Percentiles rank a stretch among this genome's conserved stretches.
Evolutionary conservation across 2,888 invertebrate genomes (phyloP).

Genomic region (Torymus auratus): DNA sequence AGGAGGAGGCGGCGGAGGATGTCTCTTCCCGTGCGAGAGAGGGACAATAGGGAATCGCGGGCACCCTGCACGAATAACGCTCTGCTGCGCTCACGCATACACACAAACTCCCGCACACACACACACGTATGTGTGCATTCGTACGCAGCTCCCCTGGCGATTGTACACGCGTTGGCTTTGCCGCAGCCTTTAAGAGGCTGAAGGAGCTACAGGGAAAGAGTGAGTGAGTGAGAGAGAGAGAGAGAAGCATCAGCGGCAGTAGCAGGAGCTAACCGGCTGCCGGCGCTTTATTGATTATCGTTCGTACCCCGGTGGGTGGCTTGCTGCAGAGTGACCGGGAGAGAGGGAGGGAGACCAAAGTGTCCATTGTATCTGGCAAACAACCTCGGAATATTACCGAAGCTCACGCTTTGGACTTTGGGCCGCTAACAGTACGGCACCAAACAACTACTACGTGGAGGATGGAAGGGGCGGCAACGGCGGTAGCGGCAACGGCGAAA

Average conservation of each 20-base stretch:
- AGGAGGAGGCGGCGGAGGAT: neutral
- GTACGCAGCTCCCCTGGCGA: slow-evolving; percentile 1
- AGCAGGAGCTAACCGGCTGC: slow-evolving; percentile 22
- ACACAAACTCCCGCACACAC: neutral
- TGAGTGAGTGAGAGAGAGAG: slow-evolving; percentile 16
- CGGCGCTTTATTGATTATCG: slow-evolving; percentile 64
- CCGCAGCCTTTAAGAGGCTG: slow-evolving; percentile 14
- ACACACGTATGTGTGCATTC: slow-evolving; percentile 10
- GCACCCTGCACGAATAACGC: slow-evolving; percentile 28
- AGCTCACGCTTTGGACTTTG: neutral
- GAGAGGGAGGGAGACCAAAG: slow-evolving; percentile 56
- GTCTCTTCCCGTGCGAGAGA: neutral
- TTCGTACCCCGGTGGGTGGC: slow-evolving; percentile 43
- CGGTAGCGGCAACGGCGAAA: neutral
- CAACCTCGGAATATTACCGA: slow-evolving; percentile 66
- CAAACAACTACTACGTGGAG: slow-evolving; percentile 11
- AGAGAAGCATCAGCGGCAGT: neutral
- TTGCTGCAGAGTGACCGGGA: neutral
- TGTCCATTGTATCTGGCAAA: slow-evolving; percentile 67
- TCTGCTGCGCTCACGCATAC: slow-evolving; percentile 22
- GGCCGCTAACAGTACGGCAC: neutral
- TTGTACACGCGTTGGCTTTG: neutral
- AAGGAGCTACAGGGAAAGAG: slow-evolving; percentile 14
- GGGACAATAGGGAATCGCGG: slow-evolving; percentile 47
- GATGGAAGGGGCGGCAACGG: neutral